These are phyloP conservation scores for Enoplosus armatus DNA, from an alignment of 2,797 vertebrate species.

Conservation along the genomic window DNA sequence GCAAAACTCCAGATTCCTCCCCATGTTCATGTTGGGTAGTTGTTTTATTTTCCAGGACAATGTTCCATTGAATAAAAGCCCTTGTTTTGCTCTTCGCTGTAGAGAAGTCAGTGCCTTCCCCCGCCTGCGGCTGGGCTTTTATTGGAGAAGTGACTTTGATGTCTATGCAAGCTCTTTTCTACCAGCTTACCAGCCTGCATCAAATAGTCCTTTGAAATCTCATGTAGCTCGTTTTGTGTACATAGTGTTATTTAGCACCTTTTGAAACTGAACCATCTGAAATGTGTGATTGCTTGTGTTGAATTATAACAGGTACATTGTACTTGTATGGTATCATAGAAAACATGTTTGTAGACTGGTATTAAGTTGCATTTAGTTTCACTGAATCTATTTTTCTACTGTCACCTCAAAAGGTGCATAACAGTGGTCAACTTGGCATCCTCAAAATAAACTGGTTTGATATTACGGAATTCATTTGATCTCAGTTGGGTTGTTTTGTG, in stretches of 20 bases:
- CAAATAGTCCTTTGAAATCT: conserved; percentile 81
- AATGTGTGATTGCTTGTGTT: conserved; percentile 79
- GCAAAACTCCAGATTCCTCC: conserved; percentile 81
- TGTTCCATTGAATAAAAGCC: conserved; percentile 76
- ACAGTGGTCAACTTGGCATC: conserved; percentile 85
- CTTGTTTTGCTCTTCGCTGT: conserved; percentile 81
- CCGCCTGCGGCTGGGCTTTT: conserved; percentile 83
- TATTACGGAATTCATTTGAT: conserved; percentile 68
- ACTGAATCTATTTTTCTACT: conserved; percentile 90
- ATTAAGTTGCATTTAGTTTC: conserved; percentile 86
- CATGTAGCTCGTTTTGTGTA: conserved; percentile 84
- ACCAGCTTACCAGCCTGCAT: conserved; percentile 85
- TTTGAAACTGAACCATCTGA: conserved; percentile 77
- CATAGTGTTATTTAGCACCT: conserved; percentile 83
- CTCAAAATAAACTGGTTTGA: conserved; percentile 86
- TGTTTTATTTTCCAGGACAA: conserved; percentile 79
- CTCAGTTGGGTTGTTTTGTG: conserved; percentile 47
- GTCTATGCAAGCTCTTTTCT: conserved; percentile 88
- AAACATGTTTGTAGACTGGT: conserved; percentile 84
- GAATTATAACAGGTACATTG: conserved; percentile 80
- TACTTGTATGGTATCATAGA: conserved; percentile 81
- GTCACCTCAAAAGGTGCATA: conserved; percentile 83
- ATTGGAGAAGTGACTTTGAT: conserved; percentile 85
- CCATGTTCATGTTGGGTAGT: conserved; percentile 77
- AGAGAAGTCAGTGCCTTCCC: conserved; percentile 86